Evolutionary conservation across 1,140 invertebrate genomes (phyloP), one percentile per base, ranked within the genome.

Genomic region (Drosophila paulistorum): DNA sequence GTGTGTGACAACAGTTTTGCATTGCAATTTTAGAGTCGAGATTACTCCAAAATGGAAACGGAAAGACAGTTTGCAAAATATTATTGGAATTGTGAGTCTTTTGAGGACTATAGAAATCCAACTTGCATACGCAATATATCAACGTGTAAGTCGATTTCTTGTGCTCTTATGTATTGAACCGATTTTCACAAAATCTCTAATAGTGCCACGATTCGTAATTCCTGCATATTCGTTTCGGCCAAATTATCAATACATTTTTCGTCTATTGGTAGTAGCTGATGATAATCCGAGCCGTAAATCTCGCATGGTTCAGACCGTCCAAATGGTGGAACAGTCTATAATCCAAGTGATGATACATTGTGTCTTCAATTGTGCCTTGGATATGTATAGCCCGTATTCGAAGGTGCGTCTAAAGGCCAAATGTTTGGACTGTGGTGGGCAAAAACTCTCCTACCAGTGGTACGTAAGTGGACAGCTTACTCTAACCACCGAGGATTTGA

Each of bases 271-370:
- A 0, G n/a, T 1, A 2, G 54, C 71, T n/a, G 76, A 83, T 30
- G 1, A 54, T 6, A 48, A 83, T 68, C 65, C 62, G 1, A 42
- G 3, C n/a, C 17, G 61, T 4, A 23, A 2, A 4, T 61, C 65
- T 2, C 2, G 4, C 35, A 55, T 20, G 4, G 0, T 3, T 9
- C 79, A 81, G 41, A 0, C 20, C 3, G 9, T 81, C 1, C 14
- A 10, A 0, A 54, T 81, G 9, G 57, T 60, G 1, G 17, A 13
- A 1, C 0, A 20, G 2, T 14, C 33, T 1, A 7, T 23, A 0
- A 37, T 83, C 7, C 30, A 69, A 9, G 62, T 83, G 6, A 3
- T 14, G 1, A 84, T 83, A 7, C 2, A 42, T 4, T 83, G 81
- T 17, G 3, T 68, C 0, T 7, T 5, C 0, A 83, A 83, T 7